Percentiles rank a stretch among this genome's conserved stretches.
Conservation (phyloP, 2,888 invertebrate genomes). For the Harmothoe impar region DNA sequence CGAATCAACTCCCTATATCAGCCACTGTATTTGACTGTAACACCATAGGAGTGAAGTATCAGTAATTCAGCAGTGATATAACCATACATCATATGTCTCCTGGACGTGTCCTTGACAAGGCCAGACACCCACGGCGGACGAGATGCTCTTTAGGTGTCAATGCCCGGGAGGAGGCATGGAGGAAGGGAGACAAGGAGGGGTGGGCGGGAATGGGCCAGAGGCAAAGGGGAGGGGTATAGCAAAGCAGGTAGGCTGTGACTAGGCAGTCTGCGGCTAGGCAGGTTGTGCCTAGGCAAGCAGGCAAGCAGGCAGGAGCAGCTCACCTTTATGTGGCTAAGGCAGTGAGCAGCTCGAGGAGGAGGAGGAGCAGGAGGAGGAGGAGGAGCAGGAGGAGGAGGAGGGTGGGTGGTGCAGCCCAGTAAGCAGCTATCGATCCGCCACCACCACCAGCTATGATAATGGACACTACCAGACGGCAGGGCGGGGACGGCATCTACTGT, state of each 20-base stretch:
- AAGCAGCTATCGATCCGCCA: neutral
- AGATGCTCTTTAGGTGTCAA: too few species aligned
- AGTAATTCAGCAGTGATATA: too few species aligned
- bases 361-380: neutral
- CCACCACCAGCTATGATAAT: slow-evolving; percentile 22
- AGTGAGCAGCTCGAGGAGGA: too few species aligned
- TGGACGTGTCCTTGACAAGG: too few species aligned
- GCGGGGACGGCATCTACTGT: neutral
- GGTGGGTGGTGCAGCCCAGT: neutral
- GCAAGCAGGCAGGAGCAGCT: neutral
- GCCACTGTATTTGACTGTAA: too few species aligned
- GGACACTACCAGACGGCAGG: neutral
- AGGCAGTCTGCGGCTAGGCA: neutral
- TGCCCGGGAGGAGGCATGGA: neutral
- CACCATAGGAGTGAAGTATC: too few species aligned
- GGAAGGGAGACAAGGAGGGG: neutral
- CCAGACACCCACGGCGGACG: too few species aligned
- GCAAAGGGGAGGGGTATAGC: too few species aligned
- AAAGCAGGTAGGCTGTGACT: neutral
- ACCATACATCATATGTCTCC: too few species aligned
- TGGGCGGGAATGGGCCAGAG: too few species aligned
- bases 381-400: neutral
- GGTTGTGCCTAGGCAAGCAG: neutral
- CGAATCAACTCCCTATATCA: too few species aligned
- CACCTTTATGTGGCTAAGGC: too few species aligned